Conservation (phyloP, 2,113 vertebrate species). For the Semnopithecus entellus region DNA sequence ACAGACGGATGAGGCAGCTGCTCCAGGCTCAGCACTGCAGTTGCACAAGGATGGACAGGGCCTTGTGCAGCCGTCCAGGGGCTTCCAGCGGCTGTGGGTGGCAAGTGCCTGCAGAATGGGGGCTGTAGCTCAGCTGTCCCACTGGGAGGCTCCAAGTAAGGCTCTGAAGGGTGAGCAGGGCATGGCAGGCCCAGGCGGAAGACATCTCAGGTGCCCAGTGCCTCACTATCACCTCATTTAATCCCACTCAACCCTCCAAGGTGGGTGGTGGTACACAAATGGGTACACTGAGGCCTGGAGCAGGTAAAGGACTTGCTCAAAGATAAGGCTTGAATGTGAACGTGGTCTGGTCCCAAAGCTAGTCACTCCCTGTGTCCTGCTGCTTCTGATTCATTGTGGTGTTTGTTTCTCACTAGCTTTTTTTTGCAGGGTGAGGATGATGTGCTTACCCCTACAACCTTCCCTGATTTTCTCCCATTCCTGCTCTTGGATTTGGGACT, state of each 20-base stretch:
- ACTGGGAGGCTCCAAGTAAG: background rate
- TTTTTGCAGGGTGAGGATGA: background rate
- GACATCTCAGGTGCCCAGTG: fast-evolving
- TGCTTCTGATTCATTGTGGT: background rate
- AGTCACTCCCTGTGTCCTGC: background rate
- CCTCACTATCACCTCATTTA: background rate
- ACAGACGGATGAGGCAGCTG: background rate
- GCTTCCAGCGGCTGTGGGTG: background rate
- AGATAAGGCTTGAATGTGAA: background rate
- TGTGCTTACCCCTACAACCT: background rate
- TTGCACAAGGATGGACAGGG: background rate
- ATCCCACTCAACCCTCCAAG: background rate
- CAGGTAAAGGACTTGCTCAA: background rate
- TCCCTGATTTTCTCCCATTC: background rate
- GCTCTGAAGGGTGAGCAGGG: background rate
- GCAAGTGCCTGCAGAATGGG: background rate
- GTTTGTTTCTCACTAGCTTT: background rate
- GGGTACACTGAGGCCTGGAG: background rate
- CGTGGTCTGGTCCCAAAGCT: background rate
- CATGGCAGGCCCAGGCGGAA: fast-evolving
- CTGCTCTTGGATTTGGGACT: conserved; percentile 34
- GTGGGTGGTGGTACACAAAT: background rate
- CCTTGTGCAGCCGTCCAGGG: fast-evolving
- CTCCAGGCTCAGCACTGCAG: background rate
- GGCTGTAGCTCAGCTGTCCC: background rate